Base-by-base conservation (phyloP, 2,888 invertebrate species). In the Pheosia tremula region DNA sequence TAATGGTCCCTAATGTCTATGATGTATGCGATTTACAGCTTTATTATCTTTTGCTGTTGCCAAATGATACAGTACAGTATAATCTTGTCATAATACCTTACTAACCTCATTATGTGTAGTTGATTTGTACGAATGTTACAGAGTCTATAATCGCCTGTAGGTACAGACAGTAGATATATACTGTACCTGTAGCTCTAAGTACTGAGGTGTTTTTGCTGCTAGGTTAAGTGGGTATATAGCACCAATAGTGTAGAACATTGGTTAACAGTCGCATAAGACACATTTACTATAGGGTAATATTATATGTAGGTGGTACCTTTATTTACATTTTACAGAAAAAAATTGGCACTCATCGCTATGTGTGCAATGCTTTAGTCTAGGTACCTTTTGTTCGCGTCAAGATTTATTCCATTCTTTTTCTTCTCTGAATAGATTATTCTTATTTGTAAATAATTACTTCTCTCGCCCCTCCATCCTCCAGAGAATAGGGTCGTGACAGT, bases 381-480 rank as follows among this genome's bases (percentile, higher is more conserved):
- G 77, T 79, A 82, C 80, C 79, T 81, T 78, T 73, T 75, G 67
- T 64, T 67, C 63, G 72, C 72, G 68, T 68, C 66, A 73, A 82
- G 82, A 87, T 86, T 85, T 86, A 86, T 84, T 81, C 78, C 77
- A 69, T 80, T 83, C 79, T 77, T 82, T 79, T 77, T 80, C 74
- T 78, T 75, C 72, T 77, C 80, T 80, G 84, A 83, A 86, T 85
- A 83, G 81, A 84, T 85, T 85, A 84, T 79, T 83, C 78, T 85
- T 83, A 86, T 87, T 86, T 86, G 82, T 85, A 84, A 84, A 86
- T 84, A 85, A 86, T 86, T 85, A 86, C 80, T 80, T 78, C 69
- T 75, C 75, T 76, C 61, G 67, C 64, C 68, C 64, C 62, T 72
- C 66, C 59, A 60, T 69, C 69, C 74, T 70, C 68, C 57, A 54